phyloP scores from a whole-genome alignment of 2,113 vertebrate genomes.

The Chaenocephalus aceratus region DNA sequence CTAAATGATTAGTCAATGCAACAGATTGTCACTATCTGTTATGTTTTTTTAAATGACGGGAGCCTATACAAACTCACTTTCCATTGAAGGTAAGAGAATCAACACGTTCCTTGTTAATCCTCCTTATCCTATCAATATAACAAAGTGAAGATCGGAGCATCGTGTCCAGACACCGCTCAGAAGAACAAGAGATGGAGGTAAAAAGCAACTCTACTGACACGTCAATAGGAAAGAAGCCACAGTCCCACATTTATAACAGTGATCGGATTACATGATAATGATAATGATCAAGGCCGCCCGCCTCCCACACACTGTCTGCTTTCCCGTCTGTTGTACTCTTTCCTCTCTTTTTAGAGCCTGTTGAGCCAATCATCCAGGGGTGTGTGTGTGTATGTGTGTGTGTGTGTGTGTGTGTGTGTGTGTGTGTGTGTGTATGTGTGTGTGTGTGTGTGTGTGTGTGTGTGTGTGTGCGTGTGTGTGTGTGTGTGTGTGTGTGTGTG shows the following conservation, averaged over 20 bases:
- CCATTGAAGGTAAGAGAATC: neutral
- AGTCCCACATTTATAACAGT: conserved; percentile 20
- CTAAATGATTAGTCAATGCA: neutral
- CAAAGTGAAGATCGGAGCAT: neutral
- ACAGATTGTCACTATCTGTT: neutral
- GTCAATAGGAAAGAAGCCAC: conserved; percentile 2
- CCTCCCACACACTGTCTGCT: conserved; percentile 17
- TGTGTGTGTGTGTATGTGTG: neutral
- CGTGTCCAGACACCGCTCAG: neutral
- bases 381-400: neutral
- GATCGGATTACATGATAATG: conserved; percentile 46
- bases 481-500: too few relatives aligned
- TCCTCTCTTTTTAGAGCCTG: conserved; percentile 23
- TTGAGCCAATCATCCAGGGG: conserved; percentile 29
- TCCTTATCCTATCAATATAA: neutral
- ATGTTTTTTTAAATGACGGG: neutral
- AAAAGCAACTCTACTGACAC: neutral
- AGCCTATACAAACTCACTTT: neutral
- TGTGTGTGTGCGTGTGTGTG: too few relatives aligned
- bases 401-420: neutral
- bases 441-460: too few relatives aligned
- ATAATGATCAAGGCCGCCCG: conserved; percentile 18
- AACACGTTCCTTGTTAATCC: neutral
- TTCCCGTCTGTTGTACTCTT: conserved; percentile 3
- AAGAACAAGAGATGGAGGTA: neutral